Conservation (phyloP, 2,888 invertebrate genomes). For the Chromoteleia sp. region DNA sequence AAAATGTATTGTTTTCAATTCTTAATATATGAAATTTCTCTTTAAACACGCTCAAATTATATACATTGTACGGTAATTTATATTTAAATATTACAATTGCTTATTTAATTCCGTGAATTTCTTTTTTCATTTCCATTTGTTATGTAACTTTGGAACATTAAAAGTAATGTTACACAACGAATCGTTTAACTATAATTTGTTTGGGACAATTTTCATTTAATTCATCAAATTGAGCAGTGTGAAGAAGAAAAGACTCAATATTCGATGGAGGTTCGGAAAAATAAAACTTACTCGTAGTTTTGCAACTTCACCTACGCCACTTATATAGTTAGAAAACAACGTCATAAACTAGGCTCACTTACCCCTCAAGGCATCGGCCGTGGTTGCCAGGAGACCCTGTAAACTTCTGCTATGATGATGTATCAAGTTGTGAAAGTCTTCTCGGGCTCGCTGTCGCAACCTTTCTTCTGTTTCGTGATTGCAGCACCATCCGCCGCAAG, state of each 20-base stretch:
- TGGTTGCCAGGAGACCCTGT: slow-evolving; percentile 90
- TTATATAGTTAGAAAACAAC: slow-evolving; percentile 51
- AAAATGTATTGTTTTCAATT: too few relatives aligned
- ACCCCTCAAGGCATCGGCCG: slow-evolving; percentile 91
- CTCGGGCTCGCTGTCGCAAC: slow-evolving; percentile 87
- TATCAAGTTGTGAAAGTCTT: slow-evolving; percentile 89
- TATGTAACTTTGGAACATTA: too few relatives aligned
- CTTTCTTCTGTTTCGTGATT: slow-evolving; percentile 88
- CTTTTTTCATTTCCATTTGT: too few relatives aligned
- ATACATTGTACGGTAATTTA: too few relatives aligned
- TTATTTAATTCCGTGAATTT: too few relatives aligned
- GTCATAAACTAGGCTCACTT: slow-evolving; percentile 80
- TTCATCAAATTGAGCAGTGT: slow-evolving; percentile 48
- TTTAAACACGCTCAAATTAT: too few relatives aligned
- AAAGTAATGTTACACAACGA: too few relatives aligned
- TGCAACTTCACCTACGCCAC: slow-evolving; percentile 15
- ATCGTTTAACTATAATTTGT: too few relatives aligned
- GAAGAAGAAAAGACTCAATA: too few relatives aligned
- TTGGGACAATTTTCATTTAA: too few relatives aligned
- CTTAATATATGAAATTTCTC: too few relatives aligned
- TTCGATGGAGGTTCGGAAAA: slow-evolving; percentile 5
- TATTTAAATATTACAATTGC: too few relatives aligned
- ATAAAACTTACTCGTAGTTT: slow-evolving; percentile 14
- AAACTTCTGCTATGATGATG: slow-evolving; percentile 90
- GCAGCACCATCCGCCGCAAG: slow-evolving; percentile 90